Conservation (phyloP, 2,797 vertebrate species). For the Buphagus erythrorhynchus region DNA sequence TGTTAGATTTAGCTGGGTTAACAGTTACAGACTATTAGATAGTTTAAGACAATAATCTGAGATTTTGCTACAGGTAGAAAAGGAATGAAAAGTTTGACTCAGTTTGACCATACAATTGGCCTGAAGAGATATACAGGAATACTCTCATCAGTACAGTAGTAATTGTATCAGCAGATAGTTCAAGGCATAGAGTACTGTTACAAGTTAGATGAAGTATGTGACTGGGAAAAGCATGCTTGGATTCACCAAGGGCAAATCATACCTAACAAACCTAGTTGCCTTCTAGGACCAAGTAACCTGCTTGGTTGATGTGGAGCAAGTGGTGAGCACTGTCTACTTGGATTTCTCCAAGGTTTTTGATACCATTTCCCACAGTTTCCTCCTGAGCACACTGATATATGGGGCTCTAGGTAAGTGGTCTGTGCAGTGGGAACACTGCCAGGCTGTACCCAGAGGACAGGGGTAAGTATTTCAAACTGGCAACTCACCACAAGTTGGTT, state of each 20-base stretch:
- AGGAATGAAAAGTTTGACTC: background rate
- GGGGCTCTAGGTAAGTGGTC: background rate
- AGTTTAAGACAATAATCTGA: background rate
- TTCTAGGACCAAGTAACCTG: no score
- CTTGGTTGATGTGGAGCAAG: no score
- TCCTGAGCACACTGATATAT: no score
- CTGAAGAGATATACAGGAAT: slow-evolving; percentile 12
- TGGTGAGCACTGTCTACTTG: no score
- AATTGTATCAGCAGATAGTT: background rate
- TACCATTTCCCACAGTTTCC: no score
- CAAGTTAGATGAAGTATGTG: no score
- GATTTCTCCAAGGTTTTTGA: no score
- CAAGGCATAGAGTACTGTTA: background rate
- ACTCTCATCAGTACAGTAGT: background rate
- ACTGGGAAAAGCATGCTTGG: no score
- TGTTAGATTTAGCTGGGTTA: background rate
- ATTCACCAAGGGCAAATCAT: no score
- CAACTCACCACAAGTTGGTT: background rate
- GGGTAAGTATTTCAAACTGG: background rate
- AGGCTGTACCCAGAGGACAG: background rate
- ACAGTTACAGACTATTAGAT: background rate
- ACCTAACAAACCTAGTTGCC: no score
- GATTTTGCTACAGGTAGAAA: background rate
- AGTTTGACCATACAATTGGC: background rate
- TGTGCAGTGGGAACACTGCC: background rate